Conservation (phyloP, 2,888 invertebrate genomes). For the Agelastica alni region DNA sequence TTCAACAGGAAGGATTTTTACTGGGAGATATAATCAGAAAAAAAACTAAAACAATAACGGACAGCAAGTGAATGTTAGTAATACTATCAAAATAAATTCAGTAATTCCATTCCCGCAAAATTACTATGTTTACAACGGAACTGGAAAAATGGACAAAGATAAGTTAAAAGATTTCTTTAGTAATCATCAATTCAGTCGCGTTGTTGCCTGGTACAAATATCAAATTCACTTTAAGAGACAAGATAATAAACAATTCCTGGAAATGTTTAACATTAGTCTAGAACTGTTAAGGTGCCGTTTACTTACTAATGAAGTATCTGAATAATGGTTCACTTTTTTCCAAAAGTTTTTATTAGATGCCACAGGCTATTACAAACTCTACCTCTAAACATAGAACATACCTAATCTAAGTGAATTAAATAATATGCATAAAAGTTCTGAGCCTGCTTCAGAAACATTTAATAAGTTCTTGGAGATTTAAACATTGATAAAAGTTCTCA, state of each 20-base stretch:
- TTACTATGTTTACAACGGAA: slow-evolving; percentile 63
- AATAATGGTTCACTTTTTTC: slow-evolving; percentile 61
- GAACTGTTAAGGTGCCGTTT: slow-evolving; percentile 68
- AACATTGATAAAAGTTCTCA: slow-evolving; percentile 41
- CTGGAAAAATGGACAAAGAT: slow-evolving; percentile 63
- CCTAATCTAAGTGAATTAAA: slow-evolving; percentile 57
- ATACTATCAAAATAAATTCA: slow-evolving; percentile 65
- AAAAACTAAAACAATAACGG: slow-evolving; percentile 70
- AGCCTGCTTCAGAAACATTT: slow-evolving; percentile 47
- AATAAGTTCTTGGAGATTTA: slow-evolving; percentile 44
- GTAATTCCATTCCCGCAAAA: slow-evolving; percentile 64
- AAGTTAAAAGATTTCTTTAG: slow-evolving; percentile 61
- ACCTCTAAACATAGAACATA: slow-evolving; percentile 57
- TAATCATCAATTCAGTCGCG: slow-evolving; percentile 60
- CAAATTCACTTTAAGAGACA: no score
- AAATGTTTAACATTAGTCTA: slow-evolving; percentile 61
- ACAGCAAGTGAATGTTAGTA: slow-evolving; percentile 66
- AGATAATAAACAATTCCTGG: slow-evolving; percentile 65
- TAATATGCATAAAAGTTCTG: slow-evolving; percentile 48
- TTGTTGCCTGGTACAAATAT: slow-evolving; percentile 73
- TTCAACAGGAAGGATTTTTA: slow-evolving; percentile 70
- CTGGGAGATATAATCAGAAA: slow-evolving; percentile 67
- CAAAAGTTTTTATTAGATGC: slow-evolving; percentile 66
- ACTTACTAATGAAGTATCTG: slow-evolving; percentile 61
- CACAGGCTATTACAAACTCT: slow-evolving; percentile 62